Evolutionary conservation across 2,113 vertebrate species (phyloP).

Genomic region (Heterotis niloticus): DNA sequence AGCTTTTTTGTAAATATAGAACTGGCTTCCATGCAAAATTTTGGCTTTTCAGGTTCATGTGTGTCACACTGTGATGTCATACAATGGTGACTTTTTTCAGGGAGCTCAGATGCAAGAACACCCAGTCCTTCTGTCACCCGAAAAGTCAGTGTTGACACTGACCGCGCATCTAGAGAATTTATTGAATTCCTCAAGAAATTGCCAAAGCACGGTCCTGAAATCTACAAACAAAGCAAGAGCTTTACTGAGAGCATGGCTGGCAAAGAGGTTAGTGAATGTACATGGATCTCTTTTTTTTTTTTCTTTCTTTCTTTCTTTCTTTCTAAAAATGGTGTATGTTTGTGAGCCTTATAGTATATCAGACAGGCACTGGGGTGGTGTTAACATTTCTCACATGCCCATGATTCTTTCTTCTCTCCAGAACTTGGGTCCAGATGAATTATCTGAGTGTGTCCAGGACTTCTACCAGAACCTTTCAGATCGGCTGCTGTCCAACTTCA

Average conservation of each 20-base stretch:
- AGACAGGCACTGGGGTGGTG: neutral
- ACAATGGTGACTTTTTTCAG: slow-evolving; percentile 33
- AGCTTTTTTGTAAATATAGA: neutral
- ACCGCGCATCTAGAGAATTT: slow-evolving; percentile 81
- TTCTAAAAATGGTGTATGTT: neutral
- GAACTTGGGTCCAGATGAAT: slow-evolving; percentile 79
- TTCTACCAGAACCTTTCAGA: slow-evolving; percentile 95
- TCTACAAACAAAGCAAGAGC: slow-evolving; percentile 86
- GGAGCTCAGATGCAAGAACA: slow-evolving; percentile 75
- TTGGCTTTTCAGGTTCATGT: neutral
- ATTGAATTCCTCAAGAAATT: slow-evolving; percentile 88
- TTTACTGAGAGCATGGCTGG: slow-evolving; percentile 82
- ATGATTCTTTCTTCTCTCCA: slow-evolving; percentile 40
- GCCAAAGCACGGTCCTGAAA: slow-evolving; percentile 81
- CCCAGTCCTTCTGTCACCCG: slow-evolving; percentile 76
- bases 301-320: no score
- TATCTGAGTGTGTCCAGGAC: slow-evolving; percentile 89
- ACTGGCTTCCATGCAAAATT: no score
- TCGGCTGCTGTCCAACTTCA: slow-evolving; percentile 79
- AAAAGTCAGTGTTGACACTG: slow-evolving; percentile 74
- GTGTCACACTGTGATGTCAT: neutral
- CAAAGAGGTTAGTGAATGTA: slow-evolving; percentile 73
- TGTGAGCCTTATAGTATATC: neutral
- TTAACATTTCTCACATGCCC: neutral
- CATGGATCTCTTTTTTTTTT: no score